Evolutionary conservation across 37 sponge, comb jelly and placozoan species (phyloP), one percentile per base, ranked within the genome.

Genomic region (Petrosia ficiformis): DNA sequence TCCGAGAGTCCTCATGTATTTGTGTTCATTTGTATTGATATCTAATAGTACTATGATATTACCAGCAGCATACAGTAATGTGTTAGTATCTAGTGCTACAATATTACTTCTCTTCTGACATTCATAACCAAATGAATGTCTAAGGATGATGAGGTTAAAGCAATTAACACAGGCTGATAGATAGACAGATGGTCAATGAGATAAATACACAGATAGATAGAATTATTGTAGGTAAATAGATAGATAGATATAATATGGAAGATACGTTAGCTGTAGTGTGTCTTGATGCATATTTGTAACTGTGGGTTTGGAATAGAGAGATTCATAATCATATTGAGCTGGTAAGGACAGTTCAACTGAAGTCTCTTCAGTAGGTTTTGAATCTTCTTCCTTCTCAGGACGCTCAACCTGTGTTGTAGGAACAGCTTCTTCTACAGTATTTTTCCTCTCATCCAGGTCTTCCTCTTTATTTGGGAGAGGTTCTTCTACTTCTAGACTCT

Each of bases 111-210:
- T 72, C 65, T 89, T 91, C 79, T 87, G 86, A 69, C 91, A 95
- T 73, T 98, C 99, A 65, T 90, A 98, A 28, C 99, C 99, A 80
- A 93, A 98, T 28, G 96, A 95, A 65, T 95, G 94, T 57, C 92
- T 88, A 39, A 35, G 30, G 33, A 59, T 65, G 36, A 78, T 60
- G 30, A 72, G 33, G 40, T 80, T 73, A 24, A 72, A 48, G 78
- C 64, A 66, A 1, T n/a, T n/a, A 14, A 37, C 35, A 2, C 25
- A 22, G 57, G 39, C 11, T 3, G 57, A 44, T 25, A 25, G 2
- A 35, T 29, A 70, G 48, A 66, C 26, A 1, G 60, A 32, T 33
- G 21, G 22, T 30, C 25, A 59, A 29, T 42, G 22, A 2, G 3
- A 5, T 36, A 70, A 30, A 34, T 6, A 76, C 33, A 43, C 52